Base-by-base conservation (phyloP, 2,888 invertebrate genomes). In the Heliconius charithonia region DNA sequence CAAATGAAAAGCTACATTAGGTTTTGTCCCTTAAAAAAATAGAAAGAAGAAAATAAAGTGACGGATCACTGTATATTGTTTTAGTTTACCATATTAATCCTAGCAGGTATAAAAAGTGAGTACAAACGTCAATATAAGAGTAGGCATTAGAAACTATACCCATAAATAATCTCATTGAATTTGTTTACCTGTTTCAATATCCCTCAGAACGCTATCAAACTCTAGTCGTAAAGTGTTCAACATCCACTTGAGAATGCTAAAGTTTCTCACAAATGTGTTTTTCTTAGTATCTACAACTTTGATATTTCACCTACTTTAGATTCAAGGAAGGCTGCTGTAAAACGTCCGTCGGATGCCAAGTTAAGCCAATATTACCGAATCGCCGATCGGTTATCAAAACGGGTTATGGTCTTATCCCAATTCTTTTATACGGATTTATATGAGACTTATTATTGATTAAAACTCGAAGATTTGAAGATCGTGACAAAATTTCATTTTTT, bases 231-330 rank as follows among this genome's bases (percentile, higher is more conserved):
- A 82, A 82, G 67, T 77, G 81, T 76, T 77, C 80, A 72, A 78
- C 32, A 76, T 76, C 79, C 79, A 74, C 62, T 79, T 80, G 79
- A 78, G 81, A 81, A 82, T 80, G 76, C 66, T 78, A 78, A 83
- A 83, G 75, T 83, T 82, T 79, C 75, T 70, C 83, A 71, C 83
- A 83, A 85, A 83, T 84, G 82, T 85, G 84, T 83, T 84, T 84
- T 85, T 82, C 83, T 83, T 81, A 80, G 83, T 80, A 83, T 81
- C 82, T 79, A 79, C 69, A 81, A 82, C 81, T 84, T 82, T 83
- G 81, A 84, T 85, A 84, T 85, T 83, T 81, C 82, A 79, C 80
- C 83, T 82, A 84, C 83, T 84, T 85, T 82, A 83, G 83, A 84
- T 85, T 84, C 85, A 82, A 74, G 81, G 83, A 80, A 81, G 82